phyloP scores from a whole-genome alignment of 64 coral and sea anemone species.

The Montipora foliosa region DNA sequence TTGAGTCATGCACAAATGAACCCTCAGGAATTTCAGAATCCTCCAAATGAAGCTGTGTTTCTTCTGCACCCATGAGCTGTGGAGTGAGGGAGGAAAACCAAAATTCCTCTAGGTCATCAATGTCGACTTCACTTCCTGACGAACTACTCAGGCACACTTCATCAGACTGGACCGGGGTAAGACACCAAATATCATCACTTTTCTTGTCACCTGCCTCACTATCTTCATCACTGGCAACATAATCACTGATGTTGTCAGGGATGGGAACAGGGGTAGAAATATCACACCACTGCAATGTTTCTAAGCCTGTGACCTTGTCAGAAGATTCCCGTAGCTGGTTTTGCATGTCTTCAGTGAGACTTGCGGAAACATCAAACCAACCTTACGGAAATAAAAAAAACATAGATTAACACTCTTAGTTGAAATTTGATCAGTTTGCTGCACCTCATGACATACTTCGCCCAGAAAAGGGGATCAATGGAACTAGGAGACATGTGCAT shows the following conservation, averaged over 20 bases:
- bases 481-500: too few relatives aligned
- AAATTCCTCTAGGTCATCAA: conserved; percentile 34
- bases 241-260: conserved; percentile 47
- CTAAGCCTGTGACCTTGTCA: conserved; percentile 16
- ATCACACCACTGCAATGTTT: conserved; percentile 52
- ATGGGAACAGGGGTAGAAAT: background rate
- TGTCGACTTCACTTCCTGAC: conserved; percentile 30
- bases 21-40: conserved; percentile 8
- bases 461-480: too few relatives aligned
- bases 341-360: conserved; percentile 68
- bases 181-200: background rate
- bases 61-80: conserved; percentile 22
- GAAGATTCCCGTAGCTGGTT: conserved; percentile 20
- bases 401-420: too few relatives aligned
- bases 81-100: conserved; percentile 15
- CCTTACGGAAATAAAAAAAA: conserved; percentile 7
- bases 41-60: background rate
- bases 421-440: too few relatives aligned
- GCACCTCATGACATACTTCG: too few relatives aligned
- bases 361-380: conserved; percentile 64
- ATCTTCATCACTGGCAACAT: conserved; percentile 71
- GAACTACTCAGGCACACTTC: background rate
- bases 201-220: conserved; percentile 19
- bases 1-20: conserved; percentile 4
- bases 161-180: conserved; percentile 22